phyloP scores from a whole-genome alignment of 2,797 vertebrate species.

The Enteromius trimaculatus region DNA sequence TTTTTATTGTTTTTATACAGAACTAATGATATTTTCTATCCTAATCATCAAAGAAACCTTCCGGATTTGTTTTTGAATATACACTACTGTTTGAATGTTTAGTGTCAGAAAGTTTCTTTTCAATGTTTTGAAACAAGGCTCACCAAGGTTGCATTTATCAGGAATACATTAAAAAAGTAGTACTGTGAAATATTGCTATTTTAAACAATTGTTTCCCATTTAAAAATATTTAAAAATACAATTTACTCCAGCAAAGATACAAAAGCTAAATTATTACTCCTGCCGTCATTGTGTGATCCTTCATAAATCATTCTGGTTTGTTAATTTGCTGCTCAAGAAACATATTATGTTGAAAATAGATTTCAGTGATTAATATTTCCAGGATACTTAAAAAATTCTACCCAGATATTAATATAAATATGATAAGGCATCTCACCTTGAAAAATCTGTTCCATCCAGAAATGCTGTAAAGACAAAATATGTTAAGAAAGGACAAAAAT shows the following conservation, averaged over 20 bases:
- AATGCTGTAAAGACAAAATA: conserved; percentile 80
- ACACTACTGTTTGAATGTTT: neutral
- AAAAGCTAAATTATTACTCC: neutral
- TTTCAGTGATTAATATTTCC: neutral
- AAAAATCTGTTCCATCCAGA: conserved; percentile 96
- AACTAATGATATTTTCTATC: neutral
- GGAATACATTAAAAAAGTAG: neutral
- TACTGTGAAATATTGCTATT: neutral
- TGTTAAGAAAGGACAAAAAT: neutral
- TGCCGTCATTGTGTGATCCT: neutral
- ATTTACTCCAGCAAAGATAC: neutral
- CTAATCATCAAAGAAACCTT: neutral
- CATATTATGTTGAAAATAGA: neutral
- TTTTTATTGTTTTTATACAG: neutral
- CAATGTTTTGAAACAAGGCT: neutral
- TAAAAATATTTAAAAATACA: neutral
- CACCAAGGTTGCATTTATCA: neutral
- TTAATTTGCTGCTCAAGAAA: neutral
- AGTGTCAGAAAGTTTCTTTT: neutral
- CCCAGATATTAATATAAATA: no score
- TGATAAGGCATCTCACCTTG: conserved; percentile 40
- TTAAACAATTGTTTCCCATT: neutral
- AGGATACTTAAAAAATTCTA: neutral
- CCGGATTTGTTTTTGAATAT: neutral
- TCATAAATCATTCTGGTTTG: neutral